Percentiles rank a stretch among this genome's conserved stretches.
Conservation (phyloP, 2,797 vertebrate species). For the Crenichthys baileyi region DNA sequence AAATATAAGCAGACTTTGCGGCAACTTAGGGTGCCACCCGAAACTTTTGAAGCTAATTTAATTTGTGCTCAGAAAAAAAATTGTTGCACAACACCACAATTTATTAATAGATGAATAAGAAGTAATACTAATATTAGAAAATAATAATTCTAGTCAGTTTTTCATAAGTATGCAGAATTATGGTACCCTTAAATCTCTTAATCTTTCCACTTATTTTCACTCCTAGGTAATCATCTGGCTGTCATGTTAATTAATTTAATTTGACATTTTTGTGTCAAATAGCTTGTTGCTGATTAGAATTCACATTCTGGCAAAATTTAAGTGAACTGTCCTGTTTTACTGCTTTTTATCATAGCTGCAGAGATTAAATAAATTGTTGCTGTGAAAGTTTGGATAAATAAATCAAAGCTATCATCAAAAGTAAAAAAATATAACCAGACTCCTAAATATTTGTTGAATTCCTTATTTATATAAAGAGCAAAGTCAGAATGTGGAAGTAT, state of each 20-base stretch:
- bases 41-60: not conserved
- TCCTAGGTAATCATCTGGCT: not conserved
- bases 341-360: too few species aligned
- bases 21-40: not conserved
- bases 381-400: not conserved
- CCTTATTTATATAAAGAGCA: not conserved
- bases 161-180: not conserved
- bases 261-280: not conserved
- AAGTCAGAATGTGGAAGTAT: not conserved
- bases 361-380: not conserved
- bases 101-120: not conserved
- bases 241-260: not conserved
- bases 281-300: not conserved
- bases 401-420: too few species aligned
- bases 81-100: not conserved
- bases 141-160: not conserved
- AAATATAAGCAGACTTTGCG: not conserved
- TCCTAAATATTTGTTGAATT: not conserved
- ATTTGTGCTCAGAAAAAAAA: not conserved
- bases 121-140: not conserved
- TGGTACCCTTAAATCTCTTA: not conserved
- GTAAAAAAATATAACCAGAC: not conserved
- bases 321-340: too few species aligned
- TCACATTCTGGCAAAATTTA: not conserved
- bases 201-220: not conserved